phyloP scores from a whole-genome alignment of 2,888 invertebrate species.

The Smittia aterrima region DNA sequence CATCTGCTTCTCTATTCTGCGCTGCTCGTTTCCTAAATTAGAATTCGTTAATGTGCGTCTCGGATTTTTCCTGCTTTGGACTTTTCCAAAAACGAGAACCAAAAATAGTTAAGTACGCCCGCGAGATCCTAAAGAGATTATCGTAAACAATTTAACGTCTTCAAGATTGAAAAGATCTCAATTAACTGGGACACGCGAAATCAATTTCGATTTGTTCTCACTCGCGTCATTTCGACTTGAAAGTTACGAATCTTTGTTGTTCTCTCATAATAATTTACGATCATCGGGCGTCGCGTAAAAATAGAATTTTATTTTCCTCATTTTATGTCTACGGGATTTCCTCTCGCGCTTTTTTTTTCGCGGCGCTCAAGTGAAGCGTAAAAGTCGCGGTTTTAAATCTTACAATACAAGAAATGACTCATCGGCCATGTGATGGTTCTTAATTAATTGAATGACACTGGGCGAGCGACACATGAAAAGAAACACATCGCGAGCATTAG shows the following conservation, averaged over 20 bases:
- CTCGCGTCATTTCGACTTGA: too few relatives aligned
- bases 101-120: neutral
- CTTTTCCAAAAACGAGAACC: neutral
- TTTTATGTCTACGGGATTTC: slow-evolving; percentile 34
- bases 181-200: too few relatives aligned
- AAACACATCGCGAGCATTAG: neutral
- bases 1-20: neutral
- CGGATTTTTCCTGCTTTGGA: neutral
- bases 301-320: slow-evolving; percentile 5
- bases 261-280: neutral
- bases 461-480: neutral
- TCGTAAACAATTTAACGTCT: too few relatives aligned
- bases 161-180: too few relatives aligned
- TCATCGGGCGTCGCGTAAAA: slow-evolving; percentile 23
- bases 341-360: neutral
- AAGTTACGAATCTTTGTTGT: too few relatives aligned
- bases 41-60: slow-evolving; percentile 5
- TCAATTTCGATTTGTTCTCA: too few relatives aligned
- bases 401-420: neutral
- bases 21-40: neutral
- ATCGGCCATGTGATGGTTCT: neutral
- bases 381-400: neutral
- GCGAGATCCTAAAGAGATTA: neutral
- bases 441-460: slow-evolving; percentile 11
- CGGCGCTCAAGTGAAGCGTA: slow-evolving; percentile 25